phyloP scores from a whole-genome alignment of 2,888 invertebrate genomes.

The Rotaria sp. region DNA sequence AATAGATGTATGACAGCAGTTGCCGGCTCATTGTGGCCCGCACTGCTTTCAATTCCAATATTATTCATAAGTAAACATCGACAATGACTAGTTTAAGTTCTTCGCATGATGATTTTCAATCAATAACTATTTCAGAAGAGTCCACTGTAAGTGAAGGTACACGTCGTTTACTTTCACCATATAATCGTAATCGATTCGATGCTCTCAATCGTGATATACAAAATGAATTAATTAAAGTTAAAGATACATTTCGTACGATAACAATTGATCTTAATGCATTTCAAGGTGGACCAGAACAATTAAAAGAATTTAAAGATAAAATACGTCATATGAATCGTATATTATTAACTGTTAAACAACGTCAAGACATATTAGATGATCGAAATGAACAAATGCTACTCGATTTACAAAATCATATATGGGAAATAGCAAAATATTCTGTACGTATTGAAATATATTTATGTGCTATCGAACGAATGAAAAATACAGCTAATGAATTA shows the following conservation, averaged over 20 bases:
- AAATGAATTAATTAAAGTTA: conserved; percentile 17
- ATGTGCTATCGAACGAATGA: not conserved
- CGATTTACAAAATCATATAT: conserved; percentile 28
- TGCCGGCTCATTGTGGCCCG: not conserved
- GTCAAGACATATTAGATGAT: conserved; percentile 3
- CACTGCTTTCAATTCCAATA: not conserved
- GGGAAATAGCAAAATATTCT: conserved; percentile 26
- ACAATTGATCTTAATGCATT: not conserved
- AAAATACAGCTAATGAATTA: conserved; percentile 7
- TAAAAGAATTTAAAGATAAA: conserved; percentile 27
- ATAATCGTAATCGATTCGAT: conserved; percentile 19
- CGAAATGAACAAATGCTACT: conserved; percentile 23
- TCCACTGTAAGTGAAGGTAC: conserved; percentile 23
- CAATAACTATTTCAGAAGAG: not conserved
- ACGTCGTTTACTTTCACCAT: conserved; percentile 22
- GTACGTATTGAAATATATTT: conserved; percentile 19
- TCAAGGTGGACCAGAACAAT: conserved; percentile 22
- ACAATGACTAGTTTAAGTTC: conserved; percentile 1
- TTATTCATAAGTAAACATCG: not conserved
- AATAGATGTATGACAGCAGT: not conserved
- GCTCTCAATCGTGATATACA: conserved; percentile 25
- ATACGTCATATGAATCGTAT: conserved; percentile 23
- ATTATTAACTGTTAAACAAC: conserved; percentile 16
- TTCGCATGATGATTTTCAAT: conserved; percentile 20
- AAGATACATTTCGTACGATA: conserved; percentile 13